Conservation (phyloP, 2,113 vertebrate species). For the Hemiscyllium ocellatum region DNA sequence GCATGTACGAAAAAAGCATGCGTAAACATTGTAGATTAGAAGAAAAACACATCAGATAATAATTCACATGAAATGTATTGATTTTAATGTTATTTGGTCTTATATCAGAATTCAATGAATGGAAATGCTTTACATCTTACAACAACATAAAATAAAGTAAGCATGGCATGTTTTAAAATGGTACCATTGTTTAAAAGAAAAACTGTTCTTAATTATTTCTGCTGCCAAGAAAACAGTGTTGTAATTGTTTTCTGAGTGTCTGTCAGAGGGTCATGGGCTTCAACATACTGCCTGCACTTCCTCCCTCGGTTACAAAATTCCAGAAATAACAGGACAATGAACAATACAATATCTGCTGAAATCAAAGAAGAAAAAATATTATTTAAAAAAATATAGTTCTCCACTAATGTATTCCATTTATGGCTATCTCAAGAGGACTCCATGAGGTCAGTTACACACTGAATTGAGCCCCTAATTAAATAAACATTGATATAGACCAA, state of each 20-base stretch:
- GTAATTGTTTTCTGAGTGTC: constrained; percentile 48
- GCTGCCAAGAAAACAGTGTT: constrained; percentile 45
- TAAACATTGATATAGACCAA: not conserved
- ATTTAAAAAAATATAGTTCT: constrained; percentile 39
- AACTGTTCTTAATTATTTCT: constrained; percentile 46
- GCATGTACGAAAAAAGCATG: not conserved
- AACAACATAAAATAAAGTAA: not conserved
- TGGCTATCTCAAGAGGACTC: not conserved
- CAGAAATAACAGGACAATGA: constrained; percentile 47
- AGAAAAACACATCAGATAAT: not conserved
- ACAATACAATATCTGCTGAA: constrained; percentile 45
- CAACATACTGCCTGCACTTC: constrained; percentile 42
- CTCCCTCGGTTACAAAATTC: constrained; percentile 44
- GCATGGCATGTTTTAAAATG: not conserved
- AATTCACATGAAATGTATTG: not conserved
- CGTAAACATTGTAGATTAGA: not conserved
- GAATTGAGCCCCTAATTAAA: not conserved
- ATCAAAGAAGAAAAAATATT: constrained; percentile 38
- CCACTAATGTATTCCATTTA: not conserved
- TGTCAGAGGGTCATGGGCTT: constrained; percentile 40
- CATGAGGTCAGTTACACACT: not conserved
- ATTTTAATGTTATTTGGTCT: not conserved
- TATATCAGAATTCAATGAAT: not conserved
- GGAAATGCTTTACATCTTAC: not conserved
- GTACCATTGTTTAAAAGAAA: constrained; percentile 45